Conservation (phyloP, 2,797 vertebrate genomes). For the Crocodylus rhombifer region DNA sequence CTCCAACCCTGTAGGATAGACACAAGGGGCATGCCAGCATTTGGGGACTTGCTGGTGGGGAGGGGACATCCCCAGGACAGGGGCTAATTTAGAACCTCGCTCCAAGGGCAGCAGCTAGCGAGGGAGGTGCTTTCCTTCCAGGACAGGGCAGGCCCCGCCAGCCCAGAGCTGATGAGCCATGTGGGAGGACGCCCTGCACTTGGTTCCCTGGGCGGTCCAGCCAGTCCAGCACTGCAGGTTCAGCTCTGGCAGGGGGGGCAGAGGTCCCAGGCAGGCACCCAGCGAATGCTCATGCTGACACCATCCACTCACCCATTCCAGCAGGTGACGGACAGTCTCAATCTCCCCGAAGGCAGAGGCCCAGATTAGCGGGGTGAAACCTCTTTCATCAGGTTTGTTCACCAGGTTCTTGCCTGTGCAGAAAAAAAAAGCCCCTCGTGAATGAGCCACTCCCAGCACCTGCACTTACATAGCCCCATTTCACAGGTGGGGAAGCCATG, state of each 20-base stretch:
- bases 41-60: too few relatives aligned
- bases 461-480: not conserved
- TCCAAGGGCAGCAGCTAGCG: not conserved
- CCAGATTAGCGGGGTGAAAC: conserved; percentile 97
- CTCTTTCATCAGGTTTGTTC: conserved; percentile 91
- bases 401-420: conserved; percentile 87
- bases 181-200: too few relatives aligned
- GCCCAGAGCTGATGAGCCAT: too few relatives aligned
- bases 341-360: conserved; percentile 96
- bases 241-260: not conserved
- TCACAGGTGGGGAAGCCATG: not conserved
- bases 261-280: not conserved
- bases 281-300: not conserved
- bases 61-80: too few relatives aligned
- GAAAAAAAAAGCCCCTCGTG: too few relatives aligned
- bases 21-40: too few relatives aligned
- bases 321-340: conserved; percentile 89
- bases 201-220: too few relatives aligned
- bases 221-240: not conserved
- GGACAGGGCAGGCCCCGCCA: too few relatives aligned
- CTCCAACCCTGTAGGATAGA: too few relatives aligned
- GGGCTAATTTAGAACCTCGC: too few relatives aligned
- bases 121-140: not conserved
- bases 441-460: not conserved
- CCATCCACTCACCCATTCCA: conserved; percentile 85